Conservation (phyloP, 2,113 vertebrate genomes). For the Vicugna pacos region DNA sequence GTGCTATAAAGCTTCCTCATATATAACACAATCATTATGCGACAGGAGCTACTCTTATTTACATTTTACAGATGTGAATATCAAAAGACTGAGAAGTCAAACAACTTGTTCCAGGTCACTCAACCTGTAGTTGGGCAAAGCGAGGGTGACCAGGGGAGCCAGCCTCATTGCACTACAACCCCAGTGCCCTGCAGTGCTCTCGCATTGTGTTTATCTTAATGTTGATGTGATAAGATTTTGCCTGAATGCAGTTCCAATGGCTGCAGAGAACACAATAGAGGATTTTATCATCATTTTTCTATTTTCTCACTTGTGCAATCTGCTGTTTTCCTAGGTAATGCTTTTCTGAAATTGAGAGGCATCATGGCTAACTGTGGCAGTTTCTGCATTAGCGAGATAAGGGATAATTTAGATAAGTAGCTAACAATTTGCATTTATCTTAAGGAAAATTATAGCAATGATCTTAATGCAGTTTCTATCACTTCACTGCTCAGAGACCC, state of each 20-base stretch:
- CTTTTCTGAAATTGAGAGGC: slow-evolving; percentile 59
- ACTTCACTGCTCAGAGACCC: slow-evolving; percentile 36
- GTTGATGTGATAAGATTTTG: not conserved
- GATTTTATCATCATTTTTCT: slow-evolving; percentile 57
- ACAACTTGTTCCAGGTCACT: not conserved
- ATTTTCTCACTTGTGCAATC: slow-evolving; percentile 46
- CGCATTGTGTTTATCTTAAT: slow-evolving; percentile 11
- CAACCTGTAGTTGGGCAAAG: not conserved
- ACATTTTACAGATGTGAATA: not conserved
- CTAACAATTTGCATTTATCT: slow-evolving; percentile 69
- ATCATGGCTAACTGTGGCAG: not conserved
- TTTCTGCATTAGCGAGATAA: slow-evolving; percentile 55
- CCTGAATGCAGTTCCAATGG: not conserved
- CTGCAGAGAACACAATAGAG: slow-evolving; percentile 23
- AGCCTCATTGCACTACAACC: too few species aligned
- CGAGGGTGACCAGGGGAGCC: not conserved
- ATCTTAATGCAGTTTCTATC: not conserved
- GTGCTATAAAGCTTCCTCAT: not conserved
- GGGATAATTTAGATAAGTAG: slow-evolving; percentile 60
- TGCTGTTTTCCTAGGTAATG: slow-evolving; percentile 47
- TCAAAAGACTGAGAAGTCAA: not conserved
- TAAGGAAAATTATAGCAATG: slow-evolving; percentile 54
- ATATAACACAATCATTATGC: not conserved
- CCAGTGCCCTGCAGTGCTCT: not conserved
- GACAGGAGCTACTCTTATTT: not conserved